These are phyloP conservation scores for Macrostomum lignano DNA, from an alignment of 1,140 invertebrate species.

Conservation along the genomic window DNA sequence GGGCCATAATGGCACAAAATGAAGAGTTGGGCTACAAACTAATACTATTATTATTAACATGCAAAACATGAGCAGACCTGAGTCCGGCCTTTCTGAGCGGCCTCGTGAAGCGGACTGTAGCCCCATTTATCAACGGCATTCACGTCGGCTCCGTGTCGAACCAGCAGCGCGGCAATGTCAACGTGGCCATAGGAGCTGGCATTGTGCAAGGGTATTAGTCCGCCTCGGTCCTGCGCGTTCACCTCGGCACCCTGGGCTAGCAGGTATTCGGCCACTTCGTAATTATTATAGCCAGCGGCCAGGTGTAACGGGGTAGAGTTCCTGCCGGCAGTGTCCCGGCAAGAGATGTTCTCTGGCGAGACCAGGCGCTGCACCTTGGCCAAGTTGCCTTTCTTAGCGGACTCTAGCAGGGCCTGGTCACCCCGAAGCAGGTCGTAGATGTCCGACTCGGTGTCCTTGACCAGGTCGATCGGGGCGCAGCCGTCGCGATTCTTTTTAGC, in stretches of 20 bases:
- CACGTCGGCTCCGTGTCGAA: slow-evolving; percentile 29
- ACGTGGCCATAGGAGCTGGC: slow-evolving; percentile 73
- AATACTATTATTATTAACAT: too few relatives aligned
- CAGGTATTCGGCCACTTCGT: slow-evolving; percentile 73
- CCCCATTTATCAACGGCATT: slow-evolving; percentile 89
- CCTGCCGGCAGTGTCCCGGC: slow-evolving; percentile 64
- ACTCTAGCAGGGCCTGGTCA: slow-evolving; percentile 64
- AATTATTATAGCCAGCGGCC: slow-evolving; percentile 69
- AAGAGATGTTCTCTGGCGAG: slow-evolving; percentile 71
- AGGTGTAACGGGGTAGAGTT: slow-evolving; percentile 52
- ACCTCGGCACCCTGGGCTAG: slow-evolving; percentile 74
- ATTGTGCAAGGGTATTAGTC: slow-evolving; percentile 66
- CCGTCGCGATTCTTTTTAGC: slow-evolving; percentile 75
- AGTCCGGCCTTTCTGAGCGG: slow-evolving; percentile 72
- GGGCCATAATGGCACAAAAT: too few relatives aligned
- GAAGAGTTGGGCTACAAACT: too few relatives aligned
- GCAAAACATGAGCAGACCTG: too few relatives aligned
- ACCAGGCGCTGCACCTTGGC: slow-evolving; percentile 57
- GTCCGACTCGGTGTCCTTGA: slow-evolving; percentile 36
- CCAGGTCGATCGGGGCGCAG: slow-evolving; percentile 61
- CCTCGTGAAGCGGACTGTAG: slow-evolving; percentile 78
- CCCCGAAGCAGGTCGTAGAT: slow-evolving; percentile 55
- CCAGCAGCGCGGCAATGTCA: slow-evolving; percentile 57
- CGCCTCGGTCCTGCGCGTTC: slow-evolving; percentile 36
- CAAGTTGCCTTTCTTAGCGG: slow-evolving; percentile 70